Percentiles rank a stretch among this genome's conserved stretches.
Conservation (phyloP, 2,888 invertebrate species). For the Drosophila nr. fundita region DNA sequence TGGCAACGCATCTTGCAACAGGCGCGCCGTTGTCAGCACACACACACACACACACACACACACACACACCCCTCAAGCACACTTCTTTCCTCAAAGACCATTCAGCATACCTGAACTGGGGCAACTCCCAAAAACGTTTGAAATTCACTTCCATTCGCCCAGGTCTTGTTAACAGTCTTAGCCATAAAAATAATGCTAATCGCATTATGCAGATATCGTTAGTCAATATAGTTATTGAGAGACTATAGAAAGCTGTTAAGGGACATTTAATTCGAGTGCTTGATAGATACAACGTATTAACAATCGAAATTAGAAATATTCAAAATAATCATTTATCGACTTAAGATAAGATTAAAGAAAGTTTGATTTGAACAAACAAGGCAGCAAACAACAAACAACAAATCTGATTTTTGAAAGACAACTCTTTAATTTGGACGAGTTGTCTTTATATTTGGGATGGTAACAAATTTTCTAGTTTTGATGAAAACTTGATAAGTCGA, state of each 20-base stretch:
- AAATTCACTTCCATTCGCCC: not conserved
- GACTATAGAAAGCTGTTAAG: not conserved
- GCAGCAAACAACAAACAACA: not conserved
- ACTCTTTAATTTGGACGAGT: not conserved
- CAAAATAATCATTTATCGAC: no score
- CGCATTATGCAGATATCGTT: not conserved
- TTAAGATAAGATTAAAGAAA: not conserved
- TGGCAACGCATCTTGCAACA: slow-evolving; percentile 68
- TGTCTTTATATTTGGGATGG: no score
- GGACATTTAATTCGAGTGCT: not conserved
- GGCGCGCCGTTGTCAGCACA: slow-evolving; percentile 19
- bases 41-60: not conserved
- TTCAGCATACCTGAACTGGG: slow-evolving; percentile 2
- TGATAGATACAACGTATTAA: not conserved
- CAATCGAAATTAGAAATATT: no score
- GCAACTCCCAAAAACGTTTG: not conserved
- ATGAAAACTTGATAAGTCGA: not conserved
- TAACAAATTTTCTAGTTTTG: no score
- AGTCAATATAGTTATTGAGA: not conserved
- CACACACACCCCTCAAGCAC: not conserved
- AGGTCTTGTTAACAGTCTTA: not conserved
- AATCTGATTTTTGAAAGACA: not conserved
- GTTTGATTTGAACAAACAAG: not conserved
- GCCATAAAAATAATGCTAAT: not conserved
- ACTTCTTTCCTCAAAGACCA: slow-evolving; percentile 10